Evolutionary conservation across 2,888 invertebrate species (phyloP), one percentile per base, ranked within the genome.

Genomic region (Acrocyrtus sp.): DNA sequence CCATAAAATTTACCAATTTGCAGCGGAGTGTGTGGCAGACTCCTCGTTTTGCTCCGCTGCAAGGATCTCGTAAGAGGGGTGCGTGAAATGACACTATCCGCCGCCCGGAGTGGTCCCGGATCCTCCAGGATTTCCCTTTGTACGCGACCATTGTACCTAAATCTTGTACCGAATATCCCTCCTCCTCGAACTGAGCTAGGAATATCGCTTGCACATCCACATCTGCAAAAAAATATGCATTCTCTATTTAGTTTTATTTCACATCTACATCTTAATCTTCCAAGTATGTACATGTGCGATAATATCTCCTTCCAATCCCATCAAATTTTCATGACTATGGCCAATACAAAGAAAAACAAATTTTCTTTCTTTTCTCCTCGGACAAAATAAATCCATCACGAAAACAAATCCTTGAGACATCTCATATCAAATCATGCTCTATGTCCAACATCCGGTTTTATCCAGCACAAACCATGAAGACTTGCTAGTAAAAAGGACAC

Each of bases 61-160:
- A 81, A 72, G 8, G 80, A 80, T 45, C 81, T 70, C 54, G 80
- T 80, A 3, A 81, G 63, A 5, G 82, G 81, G 12, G 82, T 82
- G 56, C 84, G 78, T 57, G 82, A 83, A 12, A 84, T 83, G 74
- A 89, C 87, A 79, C 88, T 89, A 83, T 84, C 78, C 84, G 89
- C 83, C 84, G 86, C 77, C 48, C 85, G 82, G 54, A 85, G 82
- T 26, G 85, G 85, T 53, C 90, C 91, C 82, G 90, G 89, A 82
- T 95, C 91, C 84, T 93, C 93, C 70, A 95, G 86, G 74, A 96
- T 94, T 86, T 96, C 96, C 50, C 91, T 89, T 86, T 96, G 96
- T 53, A 96, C 96, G 81, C 96, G 88, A 0, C 96, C 96, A 81
- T 92, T 90, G 86, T 96, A 96, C 82, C 93, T 92, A 85, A 96